Base-by-base conservation (phyloP, 2,888 invertebrate genomes). In the Drosophila longiperda region DNA sequence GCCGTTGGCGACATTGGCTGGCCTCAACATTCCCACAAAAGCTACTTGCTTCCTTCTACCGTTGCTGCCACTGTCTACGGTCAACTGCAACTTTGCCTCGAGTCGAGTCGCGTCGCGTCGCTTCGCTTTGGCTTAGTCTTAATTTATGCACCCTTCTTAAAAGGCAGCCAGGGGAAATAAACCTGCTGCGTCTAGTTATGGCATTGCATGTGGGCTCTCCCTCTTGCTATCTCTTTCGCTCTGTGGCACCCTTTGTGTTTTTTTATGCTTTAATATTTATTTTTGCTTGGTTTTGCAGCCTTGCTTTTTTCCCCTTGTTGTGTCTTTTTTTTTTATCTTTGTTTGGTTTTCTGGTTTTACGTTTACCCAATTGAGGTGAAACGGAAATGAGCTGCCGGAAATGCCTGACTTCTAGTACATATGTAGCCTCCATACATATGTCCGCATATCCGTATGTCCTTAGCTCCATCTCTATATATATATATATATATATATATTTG, bases 381-480 rank as follows among this genome's bases (percentile, higher is more conserved):
- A 78, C 85, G 91, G 90, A 90, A 91, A 91, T 90, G 85, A 85
- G 89, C 82, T 84, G 87, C 83, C 89, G 90, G 91, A 90, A 85
- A 90, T 87, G 79, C 84, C 89, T 86, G 80, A 80, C 81, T 79
- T 78, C 79, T 80, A 68, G 68, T 71, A 82, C 76, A 83, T 71
- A 80, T 78, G 75, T 78, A 75, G 45, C 26, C 65, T 50, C 48
- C 65, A 59, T 62, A 58, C 54, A 57, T 68, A 62, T 76, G 60
- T 55, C 45, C 32, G 23, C 48, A 38, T 66, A 49, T 45, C 40
- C 55, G 34, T 29, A 50, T 36, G 29, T 57, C 48, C 61, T 20
- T 57, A 3, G 45, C 40, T 9, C n/a, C n/a, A 40, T 1, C 40
- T 9, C n/a, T 9, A 40, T 1, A n/a, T 40, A n/a, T 40, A 9